phyloP scores from a whole-genome alignment of 1,140 invertebrate species.

The Pseudomyrmex concolor region DNA sequence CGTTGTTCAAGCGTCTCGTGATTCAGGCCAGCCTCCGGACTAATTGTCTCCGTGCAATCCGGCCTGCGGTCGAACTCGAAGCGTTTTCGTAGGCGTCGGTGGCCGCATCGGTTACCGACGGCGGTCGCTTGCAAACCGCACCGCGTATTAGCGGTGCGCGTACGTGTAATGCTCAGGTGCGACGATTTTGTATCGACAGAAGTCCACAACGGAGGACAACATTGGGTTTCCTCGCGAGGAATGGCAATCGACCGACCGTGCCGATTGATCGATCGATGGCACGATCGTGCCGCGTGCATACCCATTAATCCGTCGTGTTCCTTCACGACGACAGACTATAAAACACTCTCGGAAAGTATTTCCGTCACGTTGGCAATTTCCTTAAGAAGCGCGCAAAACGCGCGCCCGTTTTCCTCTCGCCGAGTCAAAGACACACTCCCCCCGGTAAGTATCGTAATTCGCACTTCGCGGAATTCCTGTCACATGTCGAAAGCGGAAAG shows the following conservation, averaged over 20 bases:
- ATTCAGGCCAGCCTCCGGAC: conserved; percentile 24
- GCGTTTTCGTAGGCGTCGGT: conserved; percentile 58
- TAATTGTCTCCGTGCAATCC: conserved; percentile 56
- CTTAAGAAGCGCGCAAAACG: conserved; percentile 3
- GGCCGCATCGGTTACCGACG: conserved; percentile 43
- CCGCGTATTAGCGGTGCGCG: conserved; percentile 27
- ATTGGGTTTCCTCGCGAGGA: not conserved
- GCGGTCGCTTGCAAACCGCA: conserved; percentile 37
- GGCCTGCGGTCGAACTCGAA: conserved; percentile 48
- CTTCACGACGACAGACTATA: not conserved
- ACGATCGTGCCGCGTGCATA: conserved; percentile 6
- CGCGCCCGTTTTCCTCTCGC: not conserved
- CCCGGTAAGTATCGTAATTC: conserved; percentile 58
- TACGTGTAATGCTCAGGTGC: conserved; percentile 51
- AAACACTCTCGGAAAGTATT: conserved; percentile 5
- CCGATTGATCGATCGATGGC: not conserved
- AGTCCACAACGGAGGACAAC: not conserved
- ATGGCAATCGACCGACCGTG: not conserved
- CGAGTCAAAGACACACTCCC: not conserved
- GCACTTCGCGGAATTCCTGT: conserved; percentile 18
- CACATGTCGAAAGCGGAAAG: conserved; percentile 33
- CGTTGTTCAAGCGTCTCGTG: conserved; percentile 10
- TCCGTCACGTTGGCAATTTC: conserved; percentile 25
- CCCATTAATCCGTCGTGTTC: conserved; percentile 25
- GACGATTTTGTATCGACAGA: conserved; percentile 28